Conservation (phyloP, 2,113 vertebrate species). For the Peromyscus maniculatus region DNA sequence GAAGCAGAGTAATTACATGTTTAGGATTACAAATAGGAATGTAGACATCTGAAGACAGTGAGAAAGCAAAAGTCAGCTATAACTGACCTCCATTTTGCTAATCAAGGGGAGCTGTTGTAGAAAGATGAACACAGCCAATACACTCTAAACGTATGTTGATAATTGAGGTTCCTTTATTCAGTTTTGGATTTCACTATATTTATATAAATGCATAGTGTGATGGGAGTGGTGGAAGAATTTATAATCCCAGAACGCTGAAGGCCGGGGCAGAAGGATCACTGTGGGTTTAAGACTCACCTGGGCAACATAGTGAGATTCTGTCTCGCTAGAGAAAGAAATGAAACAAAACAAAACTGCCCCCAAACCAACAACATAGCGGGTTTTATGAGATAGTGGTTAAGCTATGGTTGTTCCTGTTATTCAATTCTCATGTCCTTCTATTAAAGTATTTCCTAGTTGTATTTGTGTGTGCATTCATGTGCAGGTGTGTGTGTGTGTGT, state of each 20-base stretch:
- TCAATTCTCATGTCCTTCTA: background rate
- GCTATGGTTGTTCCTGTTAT: background rate
- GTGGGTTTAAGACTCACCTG: background rate
- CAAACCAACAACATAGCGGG: background rate
- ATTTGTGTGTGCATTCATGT: background rate
- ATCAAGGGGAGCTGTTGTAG: constrained; percentile 12
- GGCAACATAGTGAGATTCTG: background rate
- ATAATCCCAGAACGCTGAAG: background rate
- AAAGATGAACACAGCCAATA: constrained; percentile 14
- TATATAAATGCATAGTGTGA: background rate
- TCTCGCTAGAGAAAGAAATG: background rate
- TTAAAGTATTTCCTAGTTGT: constrained; percentile 21
- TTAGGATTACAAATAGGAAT: constrained; percentile 10
- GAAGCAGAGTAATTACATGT: constrained; percentile 58
- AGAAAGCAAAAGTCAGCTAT: constrained; percentile 34
- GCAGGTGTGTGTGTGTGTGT: too few relatives aligned
- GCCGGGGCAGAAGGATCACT: background rate
- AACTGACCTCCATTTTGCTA: constrained; percentile 48
- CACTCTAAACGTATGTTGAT: constrained; percentile 23
- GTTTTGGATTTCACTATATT: constrained; percentile 39
- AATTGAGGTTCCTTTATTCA: background rate
- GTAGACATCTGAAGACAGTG: constrained; percentile 46
- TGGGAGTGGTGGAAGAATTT: background rate
- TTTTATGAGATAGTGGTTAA: background rate
- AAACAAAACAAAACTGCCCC: background rate